Base-by-base conservation (phyloP, 2,888 invertebrate species). In the Dusona sp. region DNA sequence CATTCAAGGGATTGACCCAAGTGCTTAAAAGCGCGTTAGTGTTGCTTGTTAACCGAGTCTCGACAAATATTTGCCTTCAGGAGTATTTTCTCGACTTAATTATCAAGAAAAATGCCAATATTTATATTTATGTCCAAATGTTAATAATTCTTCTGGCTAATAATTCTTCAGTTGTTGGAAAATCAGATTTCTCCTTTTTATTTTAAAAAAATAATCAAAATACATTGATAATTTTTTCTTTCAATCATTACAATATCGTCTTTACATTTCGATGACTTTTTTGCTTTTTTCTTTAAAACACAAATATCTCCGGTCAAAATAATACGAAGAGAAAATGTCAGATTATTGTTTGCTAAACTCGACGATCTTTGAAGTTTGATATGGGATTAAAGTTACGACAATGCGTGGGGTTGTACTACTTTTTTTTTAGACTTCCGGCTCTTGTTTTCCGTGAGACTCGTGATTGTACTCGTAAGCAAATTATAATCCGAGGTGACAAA, bases 11-110 rank as follows among this genome's bases (percentile, higher is more conserved):
- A 45, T 51, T 42, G 82, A 68, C 68, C 36, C 42, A 64, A 51
- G 51, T 51, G 61, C 36, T 42, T 13, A 25, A n/a, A 65, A 48
- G n/a, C 57, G 61, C 57, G 22, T n/a, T 42, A 36, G 57, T 48
- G 81, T 72, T 75, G 78, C 84, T 82, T 79, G 78, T 42, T 79
- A 73, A 86, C 84, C 81, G 77, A 83, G 86, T 77, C 77, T 54
- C 29, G 68, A 25, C 36, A 25, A 54, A 64, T 67, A 80, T 68
- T 64, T 29, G 65, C 19, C 54, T 79, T 72, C 82, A 73, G 83
- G 83, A 72, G 36, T 79, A 67, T 70, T 29, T 67, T 19, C 25
- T 75, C 36, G 29, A 42, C 25, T 6, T 61, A 25, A 16, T 61
- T 42, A n/a, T 1, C 25, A 25, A 45, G 13, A 57, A 57, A 57